These are phyloP conservation scores for Dryococelus australis DNA, from an alignment of 2,888 invertebrate species.

Conservation along the genomic window DNA sequence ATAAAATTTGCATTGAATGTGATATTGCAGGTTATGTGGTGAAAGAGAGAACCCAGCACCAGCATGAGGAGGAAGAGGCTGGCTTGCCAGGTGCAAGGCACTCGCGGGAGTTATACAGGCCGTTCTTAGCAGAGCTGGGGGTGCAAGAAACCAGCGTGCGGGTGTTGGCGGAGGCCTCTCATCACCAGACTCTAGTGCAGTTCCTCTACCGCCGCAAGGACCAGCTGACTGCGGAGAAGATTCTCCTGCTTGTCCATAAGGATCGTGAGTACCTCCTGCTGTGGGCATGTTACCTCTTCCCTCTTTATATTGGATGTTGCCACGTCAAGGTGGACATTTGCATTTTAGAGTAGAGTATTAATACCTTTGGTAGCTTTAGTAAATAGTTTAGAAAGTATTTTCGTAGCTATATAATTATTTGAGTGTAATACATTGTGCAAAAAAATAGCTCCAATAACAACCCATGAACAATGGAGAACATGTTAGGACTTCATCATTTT, in stretches of 20 bases:
- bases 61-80: slow-evolving; percentile 37
- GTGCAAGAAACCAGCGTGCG: background rate
- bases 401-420: no score
- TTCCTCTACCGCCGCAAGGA: slow-evolving; percentile 72
- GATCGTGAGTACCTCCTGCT: slow-evolving; percentile 68
- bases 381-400: no score
- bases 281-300: background rate
- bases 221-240: slow-evolving; percentile 64
- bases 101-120: slow-evolving; percentile 57
- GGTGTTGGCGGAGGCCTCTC: slow-evolving; percentile 61
- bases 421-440: no score
- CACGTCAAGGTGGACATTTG: no score
- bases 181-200: slow-evolving; percentile 80
- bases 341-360: no score
- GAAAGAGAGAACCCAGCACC: slow-evolving; percentile 59
- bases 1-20: background rate
- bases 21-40: slow-evolving; percentile 63
- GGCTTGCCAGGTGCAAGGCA: slow-evolving; percentile 32
- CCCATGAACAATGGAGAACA: no score
- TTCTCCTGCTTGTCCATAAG: slow-evolving; percentile 77
- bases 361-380: no score
- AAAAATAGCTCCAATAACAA: no score
- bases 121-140: slow-evolving; percentile 67
- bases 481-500: no score
- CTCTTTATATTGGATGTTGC: no score